Base-by-base conservation (phyloP, 2,888 invertebrate genomes). In the Siphlonurus alternatus region DNA sequence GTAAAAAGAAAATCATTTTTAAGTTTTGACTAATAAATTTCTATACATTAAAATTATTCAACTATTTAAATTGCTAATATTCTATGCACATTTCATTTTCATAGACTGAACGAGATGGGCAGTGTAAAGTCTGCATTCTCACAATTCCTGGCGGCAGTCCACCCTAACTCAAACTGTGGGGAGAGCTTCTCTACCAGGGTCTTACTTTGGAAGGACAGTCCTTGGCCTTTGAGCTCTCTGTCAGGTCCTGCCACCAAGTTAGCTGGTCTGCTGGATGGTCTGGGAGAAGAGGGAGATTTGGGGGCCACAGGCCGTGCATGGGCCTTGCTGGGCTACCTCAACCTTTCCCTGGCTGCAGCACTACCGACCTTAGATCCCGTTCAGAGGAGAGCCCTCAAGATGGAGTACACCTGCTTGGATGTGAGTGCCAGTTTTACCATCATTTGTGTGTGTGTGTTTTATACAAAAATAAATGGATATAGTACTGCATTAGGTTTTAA, bases 351-450 rank as follows among this genome's bases (percentile, higher is more conserved):
- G 38, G 62, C 63, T 10, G 25, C 65, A 3, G 64, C 64, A 18
- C 72, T 77, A 87, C 15, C 86, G 86, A 20, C 75, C 83, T 1
- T 94, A 2, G 96, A 96, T 78, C 93, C 93, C 0, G 84, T 90
- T 0, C 84, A 87, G 65, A 92, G 92, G 74, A 82, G 85, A 67
- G 78, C 82, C 0, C 74, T 93, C 0, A 89, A 89, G 75, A 79
- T 86, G 10, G 74, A 81, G 59, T 88, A 91, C 68, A 77, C 84
- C 18, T 74, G 79, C 23, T 84, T 89, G 69, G 88, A 92, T 73
- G 81, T 89, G 1, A 68, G 70, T 65, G 53, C 61, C 23, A n/a
- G n/a, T n/a, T n/a, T n/a, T n/a, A n/a, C n/a, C n/a, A 7, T 54
- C 56, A 5, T 51, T 19, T 65, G 18, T 65, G 1, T 56, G 25